Conservation (phyloP, 2,888 invertebrate species). For the Dryobotodes eremita region DNA sequence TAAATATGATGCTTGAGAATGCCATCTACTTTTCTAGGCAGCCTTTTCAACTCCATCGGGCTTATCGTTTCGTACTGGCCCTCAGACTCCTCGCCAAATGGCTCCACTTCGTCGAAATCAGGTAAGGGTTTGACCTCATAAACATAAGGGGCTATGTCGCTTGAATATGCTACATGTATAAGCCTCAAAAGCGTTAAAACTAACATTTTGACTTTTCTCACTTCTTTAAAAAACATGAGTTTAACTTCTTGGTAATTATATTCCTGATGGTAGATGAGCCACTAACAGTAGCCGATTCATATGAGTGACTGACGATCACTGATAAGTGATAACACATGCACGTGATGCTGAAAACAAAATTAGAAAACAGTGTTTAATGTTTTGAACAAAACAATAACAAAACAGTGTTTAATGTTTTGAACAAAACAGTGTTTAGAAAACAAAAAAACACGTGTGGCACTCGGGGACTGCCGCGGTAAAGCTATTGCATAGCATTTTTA, state of each 20-base stretch:
- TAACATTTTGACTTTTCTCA: neutral
- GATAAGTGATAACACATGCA: neutral
- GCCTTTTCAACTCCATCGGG: slow-evolving; percentile 28
- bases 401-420: too few relatives aligned
- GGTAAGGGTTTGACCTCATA: neutral
- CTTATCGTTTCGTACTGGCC: slow-evolving; percentile 13
- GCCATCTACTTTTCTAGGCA: slow-evolving; percentile 41
- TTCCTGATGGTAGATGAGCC: neutral
- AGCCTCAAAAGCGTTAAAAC: neutral
- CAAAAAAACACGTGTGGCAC: too few relatives aligned
- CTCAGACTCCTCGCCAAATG: neutral
- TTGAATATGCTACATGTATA: neutral
- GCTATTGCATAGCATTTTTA: too few relatives aligned
- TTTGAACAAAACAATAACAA: too few relatives aligned
- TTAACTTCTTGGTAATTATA: neutral
- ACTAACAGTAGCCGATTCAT: neutral
- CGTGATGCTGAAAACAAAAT: neutral
- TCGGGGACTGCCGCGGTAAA: too few relatives aligned
- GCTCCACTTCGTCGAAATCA: slow-evolving; percentile 38
- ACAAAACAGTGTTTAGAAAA: too few relatives aligned
- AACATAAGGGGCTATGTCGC: neutral
- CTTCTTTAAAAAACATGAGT: neutral
- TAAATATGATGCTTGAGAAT: neutral
- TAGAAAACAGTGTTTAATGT: neutral
- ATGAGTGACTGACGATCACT: too few relatives aligned